Conservation (phyloP, 92 coral and sea anemone genomes). For the Paragorgia papillata region DNA sequence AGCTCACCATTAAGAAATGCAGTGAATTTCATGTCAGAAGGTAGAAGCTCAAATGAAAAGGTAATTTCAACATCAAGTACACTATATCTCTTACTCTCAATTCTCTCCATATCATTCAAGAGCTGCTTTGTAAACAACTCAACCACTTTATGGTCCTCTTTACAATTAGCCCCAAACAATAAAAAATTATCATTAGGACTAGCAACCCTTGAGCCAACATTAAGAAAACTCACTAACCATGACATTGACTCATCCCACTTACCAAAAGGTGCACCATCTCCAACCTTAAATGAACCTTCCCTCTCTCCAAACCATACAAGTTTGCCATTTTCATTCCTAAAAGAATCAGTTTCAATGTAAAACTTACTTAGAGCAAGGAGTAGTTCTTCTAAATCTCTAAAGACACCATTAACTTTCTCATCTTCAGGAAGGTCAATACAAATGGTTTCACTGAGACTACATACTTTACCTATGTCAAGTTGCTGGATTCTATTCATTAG, state of each 20-base stretch:
- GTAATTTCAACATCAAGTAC: slow-evolving; percentile 24
- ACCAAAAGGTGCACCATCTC: slow-evolving; percentile 64
- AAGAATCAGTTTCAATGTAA: slow-evolving; percentile 22
- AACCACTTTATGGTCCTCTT: slow-evolving; percentile 1
- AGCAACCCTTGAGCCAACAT: slow-evolving; percentile 44
- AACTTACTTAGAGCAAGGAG: slow-evolving; percentile 30
- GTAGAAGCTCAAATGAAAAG: slow-evolving; percentile 49
- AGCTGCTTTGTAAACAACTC: slow-evolving; percentile 14
- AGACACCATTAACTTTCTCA: slow-evolving; percentile 40
- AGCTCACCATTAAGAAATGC: slow-evolving; percentile 62
- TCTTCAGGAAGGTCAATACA: slow-evolving; percentile 30
- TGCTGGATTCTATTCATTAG: slow-evolving; percentile 31
- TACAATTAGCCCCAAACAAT: slow-evolving; percentile 2
- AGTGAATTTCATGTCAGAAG: slow-evolving; percentile 62
- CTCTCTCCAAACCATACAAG: too few relatives aligned
- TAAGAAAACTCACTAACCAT: slow-evolving; percentile 31
- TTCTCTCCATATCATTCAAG: slow-evolving; percentile 15
- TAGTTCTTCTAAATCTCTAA: slow-evolving; percentile 35
- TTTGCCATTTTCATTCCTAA: slow-evolving; percentile 25
- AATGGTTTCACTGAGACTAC: slow-evolving; percentile 12
- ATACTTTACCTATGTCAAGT: slow-evolving; percentile 24
- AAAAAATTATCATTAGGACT: slow-evolving; percentile 45
- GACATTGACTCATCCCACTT: slow-evolving; percentile 70
- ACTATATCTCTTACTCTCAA: slow-evolving; percentile 35
- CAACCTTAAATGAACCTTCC: slow-evolving; percentile 51